Evolutionary conservation across 2,113 vertebrate genomes (phyloP).

Genomic region (Pterocles burchelli): DNA sequence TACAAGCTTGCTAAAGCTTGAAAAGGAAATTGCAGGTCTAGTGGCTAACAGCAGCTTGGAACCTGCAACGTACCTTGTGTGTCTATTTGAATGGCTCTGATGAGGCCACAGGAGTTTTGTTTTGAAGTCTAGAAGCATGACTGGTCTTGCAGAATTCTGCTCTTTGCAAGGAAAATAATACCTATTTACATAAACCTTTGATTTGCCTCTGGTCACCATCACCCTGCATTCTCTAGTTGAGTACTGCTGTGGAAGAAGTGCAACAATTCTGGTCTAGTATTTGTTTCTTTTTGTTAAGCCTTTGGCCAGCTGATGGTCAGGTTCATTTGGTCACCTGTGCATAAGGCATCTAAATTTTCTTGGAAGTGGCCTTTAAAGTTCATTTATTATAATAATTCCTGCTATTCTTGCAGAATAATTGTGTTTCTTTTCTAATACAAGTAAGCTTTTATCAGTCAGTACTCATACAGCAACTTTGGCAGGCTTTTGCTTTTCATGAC

Average conservation of each 20-base stretch:
- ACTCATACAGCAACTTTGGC: neutral
- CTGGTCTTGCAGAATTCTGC: neutral
- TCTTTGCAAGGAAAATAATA: neutral
- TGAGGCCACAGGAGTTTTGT: neutral
- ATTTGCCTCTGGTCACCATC: neutral
- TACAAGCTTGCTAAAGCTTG: neutral
- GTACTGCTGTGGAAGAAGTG: neutral
- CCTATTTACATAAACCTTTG: neutral
- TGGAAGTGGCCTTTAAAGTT: neutral
- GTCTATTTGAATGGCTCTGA: neutral
- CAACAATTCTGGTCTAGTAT: neutral
- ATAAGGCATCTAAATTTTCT: neutral
- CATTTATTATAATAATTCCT: neutral
- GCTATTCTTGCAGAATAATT: neutral
- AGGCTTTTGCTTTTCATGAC: neutral
- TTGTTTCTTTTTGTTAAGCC: neutral
- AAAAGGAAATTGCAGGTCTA: neutral
- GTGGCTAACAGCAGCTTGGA: neutral
- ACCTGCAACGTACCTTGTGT: rapidly evolving
- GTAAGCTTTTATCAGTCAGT: neutral
- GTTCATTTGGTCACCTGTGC: neutral
- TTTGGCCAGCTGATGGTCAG: neutral
- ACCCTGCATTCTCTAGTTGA: neutral
- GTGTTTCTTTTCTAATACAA: neutral
- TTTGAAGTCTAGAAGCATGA: neutral